phyloP scores from a whole-genome alignment of 2,888 invertebrate genomes.

The Agrotis puta region DNA sequence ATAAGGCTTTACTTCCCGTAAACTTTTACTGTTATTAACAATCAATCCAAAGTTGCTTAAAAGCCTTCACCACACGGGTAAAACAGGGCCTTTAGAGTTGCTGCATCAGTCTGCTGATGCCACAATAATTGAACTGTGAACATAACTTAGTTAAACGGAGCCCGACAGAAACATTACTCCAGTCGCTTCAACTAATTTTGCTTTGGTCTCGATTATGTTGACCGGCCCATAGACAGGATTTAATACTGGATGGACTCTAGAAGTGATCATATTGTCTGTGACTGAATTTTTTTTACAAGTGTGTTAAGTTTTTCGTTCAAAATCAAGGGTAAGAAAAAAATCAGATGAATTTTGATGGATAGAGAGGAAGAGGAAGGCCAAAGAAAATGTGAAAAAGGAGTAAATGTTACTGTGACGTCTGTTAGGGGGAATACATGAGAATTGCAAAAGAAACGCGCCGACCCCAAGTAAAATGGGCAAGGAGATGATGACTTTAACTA shows the following conservation, averaged over 20 bases:
- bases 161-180: slow-evolving; percentile 22
- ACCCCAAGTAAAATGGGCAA: too few relatives aligned
- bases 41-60: not conserved
- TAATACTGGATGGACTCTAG: not conserved
- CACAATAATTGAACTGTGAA: slow-evolving; percentile 24
- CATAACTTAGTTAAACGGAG: slow-evolving; percentile 37
- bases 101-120: not conserved
- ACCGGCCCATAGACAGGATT: not conserved
- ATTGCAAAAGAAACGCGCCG: too few relatives aligned
- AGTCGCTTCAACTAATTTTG: slow-evolving; percentile 12
- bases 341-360: too few relatives aligned
- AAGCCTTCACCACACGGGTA: not conserved
- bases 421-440: too few relatives aligned
- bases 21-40: not conserved
- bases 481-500: not conserved
- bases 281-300: too few relatives aligned
- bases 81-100: slow-evolving; percentile 4
- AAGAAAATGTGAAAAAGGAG: too few relatives aligned
- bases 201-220: slow-evolving; percentile 3
- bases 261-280: not conserved
- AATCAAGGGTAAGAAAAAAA: too few relatives aligned
- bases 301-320: too few relatives aligned
- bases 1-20: too few relatives aligned
- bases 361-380: too few relatives aligned
- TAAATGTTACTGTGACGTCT: too few relatives aligned